Percentiles rank a stretch among this genome's conserved stretches.
These are phyloP conservation scores for Cliona cf. orientalis DNA, from an alignment of 37 sponge, comb jelly and placozoan species.

Conservation along the genomic window DNA sequence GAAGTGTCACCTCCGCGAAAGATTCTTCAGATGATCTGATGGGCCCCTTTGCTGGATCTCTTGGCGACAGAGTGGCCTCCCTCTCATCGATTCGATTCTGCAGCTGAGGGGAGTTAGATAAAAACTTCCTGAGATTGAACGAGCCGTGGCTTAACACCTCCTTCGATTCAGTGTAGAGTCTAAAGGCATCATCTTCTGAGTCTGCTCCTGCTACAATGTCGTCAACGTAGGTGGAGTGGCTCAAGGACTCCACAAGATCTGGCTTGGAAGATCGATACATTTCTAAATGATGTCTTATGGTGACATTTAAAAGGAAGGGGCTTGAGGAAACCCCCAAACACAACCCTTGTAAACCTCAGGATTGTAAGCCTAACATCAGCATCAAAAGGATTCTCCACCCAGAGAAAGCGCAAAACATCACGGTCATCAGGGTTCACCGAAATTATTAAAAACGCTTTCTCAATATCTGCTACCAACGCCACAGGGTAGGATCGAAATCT, in stretches of 20 bases:
- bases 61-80: neutral
- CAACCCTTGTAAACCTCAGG: too few species aligned
- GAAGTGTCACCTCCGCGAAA: constrained; percentile 10
- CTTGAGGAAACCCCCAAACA: constrained; percentile 36
- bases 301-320: constrained; percentile 28
- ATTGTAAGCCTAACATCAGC: neutral
- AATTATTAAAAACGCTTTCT: constrained; percentile 35
- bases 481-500: constrained; percentile 14
- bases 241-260: neutral
- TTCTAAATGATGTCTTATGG: constrained; percentile 19
- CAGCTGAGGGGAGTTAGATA: neutral
- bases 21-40: constrained; percentile 15
- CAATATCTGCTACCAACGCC: constrained; percentile 13
- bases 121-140: constrained; percentile 34
- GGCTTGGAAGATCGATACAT: neutral
- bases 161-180: neutral
- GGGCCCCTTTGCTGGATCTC: neutral
- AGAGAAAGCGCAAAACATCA: constrained; percentile 21
- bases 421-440: constrained; percentile 2
- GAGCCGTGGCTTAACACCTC: neutral
- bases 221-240: constrained; percentile 9
- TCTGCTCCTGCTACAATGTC: constrained; percentile 3
- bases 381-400: constrained; percentile 5
- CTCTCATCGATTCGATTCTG: neutral
- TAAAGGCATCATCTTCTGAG: too few species aligned